Conservation (phyloP, 2,888 invertebrate genomes). For the Pseudococcus viburni region DNA sequence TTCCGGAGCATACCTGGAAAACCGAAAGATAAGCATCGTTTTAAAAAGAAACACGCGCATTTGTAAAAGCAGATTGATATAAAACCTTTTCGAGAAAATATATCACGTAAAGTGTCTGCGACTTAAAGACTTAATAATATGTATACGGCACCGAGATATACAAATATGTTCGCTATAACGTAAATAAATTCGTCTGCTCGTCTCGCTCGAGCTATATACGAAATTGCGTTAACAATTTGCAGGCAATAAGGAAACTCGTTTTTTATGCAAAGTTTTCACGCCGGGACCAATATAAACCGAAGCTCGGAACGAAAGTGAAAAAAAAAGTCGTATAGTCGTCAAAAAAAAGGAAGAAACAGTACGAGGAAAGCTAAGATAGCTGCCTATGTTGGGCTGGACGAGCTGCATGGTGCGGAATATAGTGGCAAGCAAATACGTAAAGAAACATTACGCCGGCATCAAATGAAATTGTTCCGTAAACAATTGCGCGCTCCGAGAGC, state of each 20-base stretch:
- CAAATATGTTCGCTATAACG: too few relatives aligned
- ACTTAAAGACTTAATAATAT: slow-evolving; percentile 23
- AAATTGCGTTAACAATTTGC: slow-evolving; percentile 39
- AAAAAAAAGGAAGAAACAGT: slow-evolving; percentile 5
- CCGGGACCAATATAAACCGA: neutral
- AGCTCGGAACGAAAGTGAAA: neutral
- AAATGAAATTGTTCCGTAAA: slow-evolving; percentile 33
- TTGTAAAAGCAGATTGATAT: neutral
- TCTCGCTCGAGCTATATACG: neutral
- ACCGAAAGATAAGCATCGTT: neutral
- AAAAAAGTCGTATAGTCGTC: neutral
- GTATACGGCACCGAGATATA: too few relatives aligned
- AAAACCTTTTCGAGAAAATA: neutral
- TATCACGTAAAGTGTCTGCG: slow-evolving; percentile 6
- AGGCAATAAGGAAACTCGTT: slow-evolving; percentile 50
- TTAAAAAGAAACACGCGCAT: neutral
- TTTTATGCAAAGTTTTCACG: slow-evolving; percentile 1
- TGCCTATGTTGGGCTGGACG: neutral
- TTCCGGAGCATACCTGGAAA: slow-evolving; percentile 32
- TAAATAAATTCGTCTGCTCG: slow-evolving; percentile 23
- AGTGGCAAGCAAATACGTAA: neutral
- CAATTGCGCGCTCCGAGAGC: neutral
- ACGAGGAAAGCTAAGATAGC: neutral
- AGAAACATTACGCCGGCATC: slow-evolving; percentile 29
- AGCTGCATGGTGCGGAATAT: neutral